phyloP scores from a whole-genome alignment of 64 coral and sea anemone species.

The Actinia tenebrosa region DNA sequence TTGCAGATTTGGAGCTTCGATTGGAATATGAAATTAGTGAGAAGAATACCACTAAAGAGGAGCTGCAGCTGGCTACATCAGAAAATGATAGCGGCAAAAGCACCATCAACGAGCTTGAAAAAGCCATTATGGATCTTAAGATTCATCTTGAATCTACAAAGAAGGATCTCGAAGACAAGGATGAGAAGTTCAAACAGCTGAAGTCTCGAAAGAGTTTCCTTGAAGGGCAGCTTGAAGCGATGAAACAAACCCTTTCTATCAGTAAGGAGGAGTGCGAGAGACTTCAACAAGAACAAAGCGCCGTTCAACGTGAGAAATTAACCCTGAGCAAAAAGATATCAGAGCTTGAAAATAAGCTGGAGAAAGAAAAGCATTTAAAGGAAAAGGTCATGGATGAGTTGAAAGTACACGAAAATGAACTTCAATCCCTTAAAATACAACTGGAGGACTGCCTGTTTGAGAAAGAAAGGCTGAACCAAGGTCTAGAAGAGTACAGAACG shows the following conservation, averaged over 20 bases:
- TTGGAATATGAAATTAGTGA: slow-evolving; percentile 63
- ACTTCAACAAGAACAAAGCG: slow-evolving; percentile 48
- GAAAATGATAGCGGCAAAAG: slow-evolving; percentile 14
- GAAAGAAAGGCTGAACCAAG: slow-evolving; percentile 26
- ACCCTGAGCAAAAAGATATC: slow-evolving; percentile 47
- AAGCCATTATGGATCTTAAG: slow-evolving; percentile 54
- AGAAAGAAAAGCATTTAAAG: slow-evolving; percentile 9
- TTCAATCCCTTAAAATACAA: slow-evolving; percentile 30
- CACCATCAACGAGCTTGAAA: slow-evolving; percentile 28
- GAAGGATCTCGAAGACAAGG: slow-evolving; percentile 71
- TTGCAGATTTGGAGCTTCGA: slow-evolving; percentile 53
- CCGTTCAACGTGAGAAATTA: slow-evolving; percentile 62
- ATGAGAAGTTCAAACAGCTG: slow-evolving; percentile 58
- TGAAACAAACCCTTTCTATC: slow-evolving; percentile 56
- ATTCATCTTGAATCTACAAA: slow-evolving; percentile 59
- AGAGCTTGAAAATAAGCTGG: slow-evolving; percentile 57
- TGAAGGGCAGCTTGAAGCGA: slow-evolving; percentile 55
- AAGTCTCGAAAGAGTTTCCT: slow-evolving; percentile 66
- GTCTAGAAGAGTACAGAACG: slow-evolving; percentile 50
- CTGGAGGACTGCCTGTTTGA: slow-evolving; percentile 35
- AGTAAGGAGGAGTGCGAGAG: slow-evolving; percentile 62
- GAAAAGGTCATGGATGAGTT: slow-evolving; percentile 49
- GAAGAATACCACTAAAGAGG: not conserved
- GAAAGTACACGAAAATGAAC: slow-evolving; percentile 37
- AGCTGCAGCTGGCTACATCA: slow-evolving; percentile 25